Conservation (phyloP, 2,113 vertebrate genomes). For the Alouatta palliata region DNA sequence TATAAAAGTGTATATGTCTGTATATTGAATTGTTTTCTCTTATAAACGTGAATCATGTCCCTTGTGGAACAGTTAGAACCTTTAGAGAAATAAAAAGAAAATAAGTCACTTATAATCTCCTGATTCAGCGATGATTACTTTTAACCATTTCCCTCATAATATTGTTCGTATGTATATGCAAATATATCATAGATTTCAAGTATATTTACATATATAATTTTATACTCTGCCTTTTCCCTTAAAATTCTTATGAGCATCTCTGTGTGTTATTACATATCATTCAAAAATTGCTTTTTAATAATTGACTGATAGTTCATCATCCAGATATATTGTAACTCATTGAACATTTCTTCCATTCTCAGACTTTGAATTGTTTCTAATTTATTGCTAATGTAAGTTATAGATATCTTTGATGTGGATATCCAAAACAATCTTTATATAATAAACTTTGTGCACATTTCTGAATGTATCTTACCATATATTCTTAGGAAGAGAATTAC, state of each 20-base stretch:
- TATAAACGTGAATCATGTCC: neutral
- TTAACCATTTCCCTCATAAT: neutral
- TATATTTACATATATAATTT: neutral
- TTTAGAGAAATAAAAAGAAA: neutral
- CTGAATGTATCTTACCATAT: neutral
- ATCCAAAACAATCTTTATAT: neutral
- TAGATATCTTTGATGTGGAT: neutral
- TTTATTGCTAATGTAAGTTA: neutral
- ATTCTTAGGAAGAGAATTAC: neutral
- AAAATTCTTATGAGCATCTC: neutral
- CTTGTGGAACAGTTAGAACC: neutral
- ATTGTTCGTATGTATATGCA: neutral
- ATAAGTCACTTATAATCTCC: neutral
- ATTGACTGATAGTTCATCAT: neutral
- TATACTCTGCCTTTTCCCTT: neutral
- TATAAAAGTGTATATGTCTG: neutral
- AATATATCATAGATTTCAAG: neutral
- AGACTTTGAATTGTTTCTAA: neutral
- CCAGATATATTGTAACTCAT: neutral
- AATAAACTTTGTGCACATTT: neutral
- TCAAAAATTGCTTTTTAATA: neutral
- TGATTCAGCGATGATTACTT: neutral
- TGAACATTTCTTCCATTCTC: neutral
- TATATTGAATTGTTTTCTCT: neutral
- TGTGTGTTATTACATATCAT: neutral